Conservation (phyloP, 2,113 vertebrate genomes). For the Megalops atlanticus region DNA sequence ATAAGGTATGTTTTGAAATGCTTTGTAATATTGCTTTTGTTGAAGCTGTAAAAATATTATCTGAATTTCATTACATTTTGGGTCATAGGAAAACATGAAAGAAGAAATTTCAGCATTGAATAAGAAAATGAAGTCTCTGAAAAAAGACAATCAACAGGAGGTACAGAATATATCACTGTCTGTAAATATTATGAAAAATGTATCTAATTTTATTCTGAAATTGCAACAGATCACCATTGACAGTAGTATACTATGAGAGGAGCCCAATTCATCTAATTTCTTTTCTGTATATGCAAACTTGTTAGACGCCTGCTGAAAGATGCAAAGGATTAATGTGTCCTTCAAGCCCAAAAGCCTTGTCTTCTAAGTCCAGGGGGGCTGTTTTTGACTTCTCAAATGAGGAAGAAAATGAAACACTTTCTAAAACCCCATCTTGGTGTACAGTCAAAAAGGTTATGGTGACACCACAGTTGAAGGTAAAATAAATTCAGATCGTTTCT, state of each 20-base stretch:
- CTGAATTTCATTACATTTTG: neutral
- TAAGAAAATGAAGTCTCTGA: constrained; percentile 54
- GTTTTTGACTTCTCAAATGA: constrained; percentile 14
- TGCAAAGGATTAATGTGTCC: constrained; percentile 40
- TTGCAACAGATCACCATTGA: neutral
- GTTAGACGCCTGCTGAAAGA: constrained; percentile 34
- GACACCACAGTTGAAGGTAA: constrained; percentile 1
- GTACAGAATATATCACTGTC: neutral
- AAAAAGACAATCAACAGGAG: constrained; percentile 33
- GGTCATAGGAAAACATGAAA: constrained; percentile 65
- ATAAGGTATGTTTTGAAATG: constrained; percentile 67
- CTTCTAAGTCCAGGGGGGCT: constrained; percentile 5
- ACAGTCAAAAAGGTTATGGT: neutral
- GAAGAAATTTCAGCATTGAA: constrained; percentile 50
- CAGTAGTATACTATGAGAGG: neutral
- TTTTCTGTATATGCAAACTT: neutral
- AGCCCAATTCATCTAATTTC: neutral
- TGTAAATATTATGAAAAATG: constrained; percentile 8
- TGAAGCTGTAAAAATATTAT: neutral
- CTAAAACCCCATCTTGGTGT: constrained; percentile 35
- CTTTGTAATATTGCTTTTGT: constrained; percentile 24
- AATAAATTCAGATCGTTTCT: neutral
- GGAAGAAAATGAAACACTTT: constrained; percentile 29
- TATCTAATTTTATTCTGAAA: neutral
- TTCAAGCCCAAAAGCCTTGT: neutral